Base-by-base conservation (phyloP, 2,113 vertebrate species). In the Petrocephalus microphthalmus region DNA sequence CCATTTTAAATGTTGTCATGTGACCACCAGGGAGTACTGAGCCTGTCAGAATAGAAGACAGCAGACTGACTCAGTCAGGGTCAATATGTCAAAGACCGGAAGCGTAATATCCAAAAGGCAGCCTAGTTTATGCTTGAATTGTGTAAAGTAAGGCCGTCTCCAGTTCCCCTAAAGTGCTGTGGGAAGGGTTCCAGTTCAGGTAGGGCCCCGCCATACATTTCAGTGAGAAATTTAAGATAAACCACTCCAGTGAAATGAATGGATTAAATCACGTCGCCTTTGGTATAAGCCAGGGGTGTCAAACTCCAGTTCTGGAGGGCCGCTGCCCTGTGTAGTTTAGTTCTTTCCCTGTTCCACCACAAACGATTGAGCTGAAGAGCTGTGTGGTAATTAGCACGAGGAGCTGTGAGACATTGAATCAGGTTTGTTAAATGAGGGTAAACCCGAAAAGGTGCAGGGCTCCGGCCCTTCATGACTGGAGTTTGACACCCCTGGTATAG, bases 21-120 rank as follows among this genome's bases (percentile, higher is more conserved):
- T 47, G 81, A 22, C 19, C 81, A 45, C 81, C 37, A 3, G 81
- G 20, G 45, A 83, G 37, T 49, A 13, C 81, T n/a, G 37, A 45
- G 49, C 37, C 8, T 83, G 81, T 49, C 81, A 83, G 81, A 83
- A 83, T n/a, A 83, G 49, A 83, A 83, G 81, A 83, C 42, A 47
- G 10, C 45, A 47, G 22, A 83, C 47, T 83, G 20, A 83, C 19
- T 4, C 49, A 83, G 49, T 83, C 49, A 47, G 81, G 81, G 81
- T 83, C 47, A 83, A 82, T 49, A 45, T 49, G 81, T 47, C 42
- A 83, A 47, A 83, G 81, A n/a, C 19, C 22, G 19, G 81, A 49
- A 13, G 45, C 19, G 45, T 74, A 42, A 37, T 74, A 33, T 33
- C 29, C 42, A 2, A n/a, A 82, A 42, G 19, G 78, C 78, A 82